These are phyloP conservation scores for Melanotaenia duboulayi DNA, from an alignment of 2,113 vertebrate species.

Conservation along the genomic window DNA sequence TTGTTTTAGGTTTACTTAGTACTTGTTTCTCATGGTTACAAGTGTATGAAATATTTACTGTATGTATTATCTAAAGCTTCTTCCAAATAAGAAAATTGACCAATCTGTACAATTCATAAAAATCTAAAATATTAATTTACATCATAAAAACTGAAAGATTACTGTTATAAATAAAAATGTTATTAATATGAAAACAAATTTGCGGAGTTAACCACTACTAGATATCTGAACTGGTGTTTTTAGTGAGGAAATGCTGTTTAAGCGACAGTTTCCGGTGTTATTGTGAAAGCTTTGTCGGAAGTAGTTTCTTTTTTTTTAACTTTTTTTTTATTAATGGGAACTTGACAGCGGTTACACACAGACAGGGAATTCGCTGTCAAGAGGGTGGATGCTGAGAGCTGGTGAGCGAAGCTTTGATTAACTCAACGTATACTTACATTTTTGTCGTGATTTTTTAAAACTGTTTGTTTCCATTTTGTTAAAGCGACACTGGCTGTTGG, in stretches of 20 bases:
- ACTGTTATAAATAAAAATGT: no score
- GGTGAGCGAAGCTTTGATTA: constrained; percentile 80
- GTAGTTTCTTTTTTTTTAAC: neutral
- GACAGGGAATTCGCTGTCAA: constrained; percentile 83
- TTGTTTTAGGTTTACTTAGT: no score
- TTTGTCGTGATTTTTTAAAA: constrained; percentile 23
- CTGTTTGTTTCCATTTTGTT: neutral
- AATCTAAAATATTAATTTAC: no score
- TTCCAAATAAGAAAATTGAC: no score
- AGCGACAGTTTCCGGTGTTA: constrained; percentile 31
- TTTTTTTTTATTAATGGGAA: neutral
- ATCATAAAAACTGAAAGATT: no score
- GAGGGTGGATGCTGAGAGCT: constrained; percentile 84
- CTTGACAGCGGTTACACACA: constrained; percentile 73
- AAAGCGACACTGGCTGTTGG: neutral
- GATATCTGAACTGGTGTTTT: neutral
- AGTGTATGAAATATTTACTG: no score
- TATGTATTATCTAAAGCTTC: no score
- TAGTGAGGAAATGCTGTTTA: neutral
- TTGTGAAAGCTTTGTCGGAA: constrained; percentile 55
- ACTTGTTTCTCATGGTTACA: no score
- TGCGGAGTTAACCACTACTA: no score
- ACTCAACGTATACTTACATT: constrained; percentile 43
- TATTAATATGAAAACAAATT: no score
- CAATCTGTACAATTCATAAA: no score